phyloP scores from a whole-genome alignment of 2,888 invertebrate genomes.

The Eudasyphora cyanicolor region DNA sequence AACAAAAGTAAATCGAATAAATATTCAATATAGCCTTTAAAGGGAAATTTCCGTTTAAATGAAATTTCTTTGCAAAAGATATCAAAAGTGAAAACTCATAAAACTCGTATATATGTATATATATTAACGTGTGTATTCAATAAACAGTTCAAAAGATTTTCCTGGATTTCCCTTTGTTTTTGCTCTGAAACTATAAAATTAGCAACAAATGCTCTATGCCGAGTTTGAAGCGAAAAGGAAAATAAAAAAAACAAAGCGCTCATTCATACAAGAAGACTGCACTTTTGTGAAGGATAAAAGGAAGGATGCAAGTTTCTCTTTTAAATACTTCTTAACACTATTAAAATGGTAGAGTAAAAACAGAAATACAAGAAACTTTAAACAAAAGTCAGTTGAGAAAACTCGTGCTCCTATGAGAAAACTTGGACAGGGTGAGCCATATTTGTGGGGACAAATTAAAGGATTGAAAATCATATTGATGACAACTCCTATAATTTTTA shows the following conservation, averaged over 20 bases:
- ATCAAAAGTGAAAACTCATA: too few relatives aligned
- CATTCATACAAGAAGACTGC: neutral
- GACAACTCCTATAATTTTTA: too few relatives aligned
- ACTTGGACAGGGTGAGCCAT: neutral
- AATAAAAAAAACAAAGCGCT: neutral
- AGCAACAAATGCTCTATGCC: neutral
- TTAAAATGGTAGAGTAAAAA: neutral
- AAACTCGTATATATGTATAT: too few relatives aligned
- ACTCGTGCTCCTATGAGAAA: too few relatives aligned
- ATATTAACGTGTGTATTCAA: neutral
- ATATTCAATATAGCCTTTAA: too few relatives aligned
- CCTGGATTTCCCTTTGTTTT: neutral
- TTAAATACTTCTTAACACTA: neutral
- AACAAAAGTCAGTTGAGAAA: neutral
- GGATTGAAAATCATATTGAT: too few relatives aligned
- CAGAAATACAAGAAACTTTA: neutral
- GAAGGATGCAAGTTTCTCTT: neutral
- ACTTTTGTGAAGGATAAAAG: neutral
- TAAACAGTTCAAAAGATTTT: neutral
- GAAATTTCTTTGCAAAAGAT: too few relatives aligned
- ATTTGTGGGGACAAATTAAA: too few relatives aligned
- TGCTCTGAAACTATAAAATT: neutral
- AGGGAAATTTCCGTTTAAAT: too few relatives aligned
- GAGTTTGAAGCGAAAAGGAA: too few relatives aligned
- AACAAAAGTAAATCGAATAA: too few relatives aligned